Evolutionary conservation across 2,888 invertebrate genomes (phyloP).

Genomic region (Lasioglossum zephyrum): DNA sequence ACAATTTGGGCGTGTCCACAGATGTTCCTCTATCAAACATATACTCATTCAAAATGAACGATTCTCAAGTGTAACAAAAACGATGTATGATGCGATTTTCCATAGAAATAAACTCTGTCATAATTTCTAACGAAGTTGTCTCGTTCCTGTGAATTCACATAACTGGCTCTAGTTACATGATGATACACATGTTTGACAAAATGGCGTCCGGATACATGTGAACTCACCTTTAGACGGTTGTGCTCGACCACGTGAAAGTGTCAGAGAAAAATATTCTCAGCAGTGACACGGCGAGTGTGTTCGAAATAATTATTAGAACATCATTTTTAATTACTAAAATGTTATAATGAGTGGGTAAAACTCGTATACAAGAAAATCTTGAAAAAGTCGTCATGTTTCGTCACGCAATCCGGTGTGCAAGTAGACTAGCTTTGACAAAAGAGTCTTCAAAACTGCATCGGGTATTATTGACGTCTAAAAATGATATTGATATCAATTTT

Average conservation of each 20-base stretch:
- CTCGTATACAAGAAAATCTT: background rate
- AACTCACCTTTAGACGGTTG: background rate
- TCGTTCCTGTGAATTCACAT: background rate
- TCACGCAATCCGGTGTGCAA: constrained; percentile 26
- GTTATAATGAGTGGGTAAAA: background rate
- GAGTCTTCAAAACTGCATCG: background rate
- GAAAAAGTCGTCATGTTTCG: constrained; percentile 41
- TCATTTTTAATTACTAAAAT: background rate
- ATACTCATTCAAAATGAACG: constrained; percentile 15
- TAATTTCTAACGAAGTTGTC: constrained; percentile 24
- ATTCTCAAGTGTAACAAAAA: background rate
- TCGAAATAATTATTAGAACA: background rate
- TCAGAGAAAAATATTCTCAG: background rate
- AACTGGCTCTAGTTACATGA: background rate
- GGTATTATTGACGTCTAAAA: background rate
- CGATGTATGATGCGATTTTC: constrained; percentile 32
- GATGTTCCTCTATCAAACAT: background rate
- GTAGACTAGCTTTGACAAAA: constrained; percentile 5
- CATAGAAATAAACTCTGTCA: constrained; percentile 44
- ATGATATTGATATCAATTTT: background rate
- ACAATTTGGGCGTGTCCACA: constrained; percentile 13
- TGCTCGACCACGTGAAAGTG: constrained; percentile 9
- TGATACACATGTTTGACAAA: background rate
- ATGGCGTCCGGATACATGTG: constrained; percentile 2
- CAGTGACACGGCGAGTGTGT: background rate